Conservation (phyloP, 2,797 vertebrate species). For the Diceros bicornis region DNA sequence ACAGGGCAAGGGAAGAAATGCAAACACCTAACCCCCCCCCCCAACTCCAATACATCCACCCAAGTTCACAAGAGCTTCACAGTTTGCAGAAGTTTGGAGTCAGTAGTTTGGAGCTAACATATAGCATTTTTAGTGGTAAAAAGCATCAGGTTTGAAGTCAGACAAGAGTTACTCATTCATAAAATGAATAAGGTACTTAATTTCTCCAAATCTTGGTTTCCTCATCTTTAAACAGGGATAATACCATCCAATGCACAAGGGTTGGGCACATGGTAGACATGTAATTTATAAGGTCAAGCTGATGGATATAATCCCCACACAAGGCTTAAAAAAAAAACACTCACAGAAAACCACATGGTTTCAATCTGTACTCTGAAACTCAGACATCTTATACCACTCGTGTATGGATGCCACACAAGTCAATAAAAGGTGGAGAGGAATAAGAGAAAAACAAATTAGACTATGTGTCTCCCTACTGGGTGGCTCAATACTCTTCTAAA, state of each 20-base stretch:
- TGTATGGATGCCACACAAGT: neutral
- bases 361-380: constrained; percentile 9
- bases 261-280: neutral
- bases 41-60: neutral
- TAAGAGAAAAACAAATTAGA: neutral
- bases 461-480: neutral
- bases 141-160: constrained; percentile 15
- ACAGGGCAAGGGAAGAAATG: neutral
- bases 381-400: neutral
- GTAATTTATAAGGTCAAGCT: neutral
- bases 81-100: neutral
- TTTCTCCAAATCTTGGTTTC: constrained; percentile 37
- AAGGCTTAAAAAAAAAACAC: neutral
- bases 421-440: neutral
- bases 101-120: neutral
- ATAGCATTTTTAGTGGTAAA: neutral
- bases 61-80: neutral
- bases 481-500: neutral
- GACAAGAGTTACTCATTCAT: neutral
- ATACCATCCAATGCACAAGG: neutral
- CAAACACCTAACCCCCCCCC: neutral
- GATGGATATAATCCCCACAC: neutral
- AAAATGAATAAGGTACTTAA: neutral
- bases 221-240: neutral
- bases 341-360: constrained; percentile 16